Conservation (phyloP, 2,113 vertebrate species). For the Plestiodon gilberti region DNA sequence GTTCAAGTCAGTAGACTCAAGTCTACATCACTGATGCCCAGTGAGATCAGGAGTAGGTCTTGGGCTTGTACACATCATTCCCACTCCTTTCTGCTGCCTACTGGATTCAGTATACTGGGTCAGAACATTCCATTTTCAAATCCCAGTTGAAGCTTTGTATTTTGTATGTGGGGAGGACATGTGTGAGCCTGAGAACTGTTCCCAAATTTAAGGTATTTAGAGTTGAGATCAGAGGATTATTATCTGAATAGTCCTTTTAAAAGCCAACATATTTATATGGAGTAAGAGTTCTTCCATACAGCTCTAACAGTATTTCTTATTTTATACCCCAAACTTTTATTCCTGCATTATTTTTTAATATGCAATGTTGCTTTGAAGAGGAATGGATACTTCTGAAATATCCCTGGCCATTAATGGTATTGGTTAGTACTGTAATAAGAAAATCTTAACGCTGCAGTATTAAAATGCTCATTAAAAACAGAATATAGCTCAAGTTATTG, state of each 20-base stretch:
- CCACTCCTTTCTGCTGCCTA: not conserved
- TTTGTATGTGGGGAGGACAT: no score
- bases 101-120: not conserved
- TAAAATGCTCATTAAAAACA: not conserved
- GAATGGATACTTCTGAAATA: not conserved
- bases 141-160: no score
- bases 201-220: not conserved
- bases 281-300: constrained; percentile 15
- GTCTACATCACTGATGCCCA: no score
- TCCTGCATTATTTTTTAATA: not conserved
- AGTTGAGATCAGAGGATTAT: not conserved
- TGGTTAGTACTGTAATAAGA: not conserved
- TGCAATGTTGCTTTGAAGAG: not conserved
- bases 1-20: no score
- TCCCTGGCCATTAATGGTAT: not conserved
- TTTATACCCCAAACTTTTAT: not conserved
- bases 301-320: not conserved
- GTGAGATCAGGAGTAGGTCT: not conserved
- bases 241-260: not conserved
- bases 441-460: not conserved
- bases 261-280: not conserved
- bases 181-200: not conserved
- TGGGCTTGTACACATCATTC: not conserved
- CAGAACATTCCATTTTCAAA: no score
- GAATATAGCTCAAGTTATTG: not conserved